Evolutionary conservation across 2,888 invertebrate genomes (phyloP), one percentile per base, ranked within the genome.

Genomic region (Syrista parreyssii): DNA sequence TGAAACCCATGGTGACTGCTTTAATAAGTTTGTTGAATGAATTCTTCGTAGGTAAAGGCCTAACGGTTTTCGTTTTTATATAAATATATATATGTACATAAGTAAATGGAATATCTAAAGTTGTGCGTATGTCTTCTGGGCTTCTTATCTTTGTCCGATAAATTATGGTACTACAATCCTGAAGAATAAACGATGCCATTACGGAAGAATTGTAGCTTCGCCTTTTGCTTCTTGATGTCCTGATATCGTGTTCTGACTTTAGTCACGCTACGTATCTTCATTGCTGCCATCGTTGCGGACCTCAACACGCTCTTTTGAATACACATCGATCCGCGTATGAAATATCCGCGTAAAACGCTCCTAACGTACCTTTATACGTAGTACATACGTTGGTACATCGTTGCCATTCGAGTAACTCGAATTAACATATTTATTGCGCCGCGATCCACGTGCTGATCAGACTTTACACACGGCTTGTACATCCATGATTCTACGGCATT

Each of bases 211-310:
- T 82, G 85, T 84, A 80, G 82, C 83, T 79, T 80, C 85, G 81
- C 75, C 79, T 74, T 55, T 81, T 82, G 80, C 76, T 82, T 84
- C 83, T 83, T 87, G 84, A 87, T 87, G 86, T 84, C 80, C 82
- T 83, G 88, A 86, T 88, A 84, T 86, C 87, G 86, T 88, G 88
- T 83, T 85, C 82, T 82, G 78, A 78, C 76, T 81, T 82, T 73
- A 78, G 88, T 88, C 88, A 88, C 88, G 88, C 88, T 82, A 87
- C 81, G 79, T 73, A 75, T 72, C 72, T 73, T n/a, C 68, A 73
- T 33, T 55, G 9, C 23, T 15, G 55, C 23, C 23, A 23, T 9
- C 9, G 55, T 55, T 55, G 55, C 55, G 9, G 55, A 23, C 9
- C 23, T 55, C 23, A 55, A 55, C 55, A 23, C 55, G 23, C 55